Evolutionary conservation across 2,797 vertebrate genomes (phyloP).

Genomic region (Acanthurus lineatus): DNA sequence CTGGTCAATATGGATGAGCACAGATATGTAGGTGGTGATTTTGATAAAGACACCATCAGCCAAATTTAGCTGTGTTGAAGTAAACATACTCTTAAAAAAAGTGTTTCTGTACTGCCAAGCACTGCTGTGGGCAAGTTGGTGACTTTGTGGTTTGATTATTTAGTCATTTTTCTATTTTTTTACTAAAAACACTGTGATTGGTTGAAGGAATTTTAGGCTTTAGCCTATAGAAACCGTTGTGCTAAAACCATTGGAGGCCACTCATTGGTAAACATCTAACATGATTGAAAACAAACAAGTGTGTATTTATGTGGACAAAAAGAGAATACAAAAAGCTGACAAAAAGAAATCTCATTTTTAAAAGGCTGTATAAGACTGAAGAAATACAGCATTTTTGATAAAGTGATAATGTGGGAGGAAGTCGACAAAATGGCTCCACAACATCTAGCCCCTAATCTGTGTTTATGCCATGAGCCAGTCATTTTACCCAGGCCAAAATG

Average conservation of each 20-base stretch:
- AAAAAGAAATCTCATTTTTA: background rate
- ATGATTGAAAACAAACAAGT: background rate
- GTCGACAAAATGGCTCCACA: slow-evolving; percentile 32
- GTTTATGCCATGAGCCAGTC: slow-evolving; percentile 38
- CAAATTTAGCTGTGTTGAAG: background rate
- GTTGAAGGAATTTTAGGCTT: background rate
- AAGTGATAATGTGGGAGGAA: background rate
- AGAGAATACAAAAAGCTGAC: background rate
- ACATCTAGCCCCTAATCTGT: slow-evolving; percentile 34
- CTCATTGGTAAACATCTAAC: background rate
- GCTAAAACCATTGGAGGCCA: background rate
- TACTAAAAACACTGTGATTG: background rate
- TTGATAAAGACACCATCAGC: background rate
- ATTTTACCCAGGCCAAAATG: slow-evolving; percentile 56
- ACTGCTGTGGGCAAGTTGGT: background rate
- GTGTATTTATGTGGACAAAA: background rate
- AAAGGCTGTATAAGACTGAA: background rate
- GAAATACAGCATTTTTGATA: background rate
- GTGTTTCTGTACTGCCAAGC: background rate
- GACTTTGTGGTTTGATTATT: slow-evolving; percentile 9
- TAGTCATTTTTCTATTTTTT: too few relatives aligned
- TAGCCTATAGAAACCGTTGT: background rate
- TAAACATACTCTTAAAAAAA: background rate
- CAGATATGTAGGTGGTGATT: slow-evolving; percentile 2
- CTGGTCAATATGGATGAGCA: slow-evolving; percentile 6